A percentile compares a stretch with the other conserved stretches of the same genome.
These are phyloP conservation scores for Micromesistius poutassou DNA, from an alignment of 2,797 vertebrate species.

Conservation along the genomic window DNA sequence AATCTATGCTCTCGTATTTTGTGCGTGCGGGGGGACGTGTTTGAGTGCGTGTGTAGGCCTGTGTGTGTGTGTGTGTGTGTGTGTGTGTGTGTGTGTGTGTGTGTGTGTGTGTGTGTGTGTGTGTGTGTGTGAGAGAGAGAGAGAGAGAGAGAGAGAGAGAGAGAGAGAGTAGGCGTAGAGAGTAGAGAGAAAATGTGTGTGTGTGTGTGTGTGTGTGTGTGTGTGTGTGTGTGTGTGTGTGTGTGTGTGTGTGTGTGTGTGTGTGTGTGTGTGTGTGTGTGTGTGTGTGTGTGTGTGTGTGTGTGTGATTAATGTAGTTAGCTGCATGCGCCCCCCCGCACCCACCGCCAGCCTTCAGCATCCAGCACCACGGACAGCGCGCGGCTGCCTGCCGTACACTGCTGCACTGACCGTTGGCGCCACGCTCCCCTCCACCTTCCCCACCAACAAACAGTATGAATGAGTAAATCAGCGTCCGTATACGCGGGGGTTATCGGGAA, in stretches of 20 bases:
- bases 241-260: neutral
- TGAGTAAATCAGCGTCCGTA: slow-evolving; percentile 58
- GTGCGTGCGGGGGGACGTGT: slow-evolving; percentile 8
- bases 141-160: too few relatives aligned
- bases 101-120: too few relatives aligned
- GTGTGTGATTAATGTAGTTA: slow-evolving; percentile 59
- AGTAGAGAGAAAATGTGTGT: too few relatives aligned
- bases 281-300: slow-evolving; percentile 13
- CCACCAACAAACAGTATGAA: slow-evolving; percentile 48
- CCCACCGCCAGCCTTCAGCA: slow-evolving; percentile 23
- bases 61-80: neutral
- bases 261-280: too few relatives aligned
- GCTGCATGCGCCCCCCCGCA: slow-evolving; percentile 37
- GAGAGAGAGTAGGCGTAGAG: too few relatives aligned
- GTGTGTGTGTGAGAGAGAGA: neutral
- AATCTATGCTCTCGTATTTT: neutral
- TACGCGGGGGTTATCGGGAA: slow-evolving; percentile 18
- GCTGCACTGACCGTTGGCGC: slow-evolving; percentile 20
- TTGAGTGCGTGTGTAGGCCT: neutral
- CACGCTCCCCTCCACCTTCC: slow-evolving; percentile 17
- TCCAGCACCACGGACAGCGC: slow-evolving; percentile 69
- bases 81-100: slow-evolving; percentile 1
- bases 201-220: too few relatives aligned
- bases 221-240: too few relatives aligned
- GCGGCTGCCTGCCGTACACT: slow-evolving; percentile 47